Evolutionary conservation across 2,888 invertebrate genomes (phyloP), one percentile per base, ranked within the genome.

Genomic region (Dorcus parallelipipedus): DNA sequence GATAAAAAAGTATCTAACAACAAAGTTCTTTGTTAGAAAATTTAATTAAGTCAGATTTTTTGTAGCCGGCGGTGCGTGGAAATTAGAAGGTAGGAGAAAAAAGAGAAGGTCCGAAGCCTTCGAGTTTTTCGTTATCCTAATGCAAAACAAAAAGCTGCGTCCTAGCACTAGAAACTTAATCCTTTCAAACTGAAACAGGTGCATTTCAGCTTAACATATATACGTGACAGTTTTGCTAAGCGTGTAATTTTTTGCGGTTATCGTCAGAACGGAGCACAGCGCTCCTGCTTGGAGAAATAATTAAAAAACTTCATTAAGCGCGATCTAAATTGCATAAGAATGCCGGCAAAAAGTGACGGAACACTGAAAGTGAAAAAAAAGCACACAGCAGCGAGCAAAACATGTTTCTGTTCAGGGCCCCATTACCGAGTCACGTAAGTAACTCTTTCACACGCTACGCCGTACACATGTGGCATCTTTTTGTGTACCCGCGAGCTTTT

Each of bases 381-480:
- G 26, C 26, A 33, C 26, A 33, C 26, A 33, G 45, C 42, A 9
- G 14, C 3, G 38, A 58, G 52, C 47, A 53, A 59, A 57, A 62
- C 58, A 61, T 56, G 45, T 52, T 52, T 62, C 59, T 56, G 58
- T 63, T 61, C 59, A 50, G 57, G 64, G 64, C 55, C 14, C 67
- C 67, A 65, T 67, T 64, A 65, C 65, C 64, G 59, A 62, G 57
- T 63, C 67, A 63, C 64, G 64, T 58, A 62, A 62, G 63, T 60
- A 64, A 62, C 64, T 65, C 67, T 67, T 68, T 68, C 68, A 68
- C 68, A 68, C 68, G 68, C 67, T 65, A 60, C 54, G 64, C 58
- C 49, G 52, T 59, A 50, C 63, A 67, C 65, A 67, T 67, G 67
- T 67, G 65, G 63, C 59, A 57, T 60, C 61, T 62, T 63, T 67